These are phyloP conservation scores for Zhengitettix transpicula DNA, from an alignment of 2,888 invertebrate species.

Conservation along the genomic window DNA sequence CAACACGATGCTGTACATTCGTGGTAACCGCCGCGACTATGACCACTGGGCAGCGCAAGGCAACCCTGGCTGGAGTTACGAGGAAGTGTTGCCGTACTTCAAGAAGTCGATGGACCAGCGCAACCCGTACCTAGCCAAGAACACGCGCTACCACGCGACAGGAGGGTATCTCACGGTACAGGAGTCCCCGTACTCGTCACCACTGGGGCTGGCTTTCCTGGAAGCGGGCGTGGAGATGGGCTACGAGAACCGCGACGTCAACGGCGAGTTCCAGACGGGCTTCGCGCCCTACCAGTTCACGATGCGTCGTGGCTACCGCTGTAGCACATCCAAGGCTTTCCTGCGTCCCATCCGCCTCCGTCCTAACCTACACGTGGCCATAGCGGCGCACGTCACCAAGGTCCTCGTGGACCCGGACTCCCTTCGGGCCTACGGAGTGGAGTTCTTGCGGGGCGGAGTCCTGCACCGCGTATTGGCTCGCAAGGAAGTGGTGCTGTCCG, in stretches of 20 bases:
- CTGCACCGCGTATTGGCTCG: constrained; percentile 47
- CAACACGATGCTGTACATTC: constrained; percentile 81
- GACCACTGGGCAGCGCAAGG: constrained; percentile 76
- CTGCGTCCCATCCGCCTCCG: constrained; percentile 59
- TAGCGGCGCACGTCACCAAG: constrained; percentile 59
- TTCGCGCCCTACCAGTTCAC: constrained; percentile 77
- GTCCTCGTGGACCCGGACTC: constrained; percentile 49
- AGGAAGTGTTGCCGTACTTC: constrained; percentile 67
- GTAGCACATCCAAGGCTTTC: constrained; percentile 74
- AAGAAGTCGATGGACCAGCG: constrained; percentile 76
- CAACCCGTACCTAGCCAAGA: constrained; percentile 69
- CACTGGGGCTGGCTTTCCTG: constrained; percentile 66
- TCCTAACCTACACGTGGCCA: constrained; percentile 63
- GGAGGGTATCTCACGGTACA: constrained; percentile 64
- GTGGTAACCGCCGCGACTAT: constrained; percentile 74
- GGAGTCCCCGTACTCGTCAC: constrained; percentile 68
- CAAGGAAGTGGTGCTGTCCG: constrained; percentile 37
- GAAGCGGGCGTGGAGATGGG: constrained; percentile 88
- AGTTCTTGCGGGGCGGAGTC: constrained; percentile 47
- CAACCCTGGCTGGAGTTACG: constrained; percentile 76
- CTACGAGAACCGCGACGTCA: constrained; percentile 70
- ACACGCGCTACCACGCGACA: constrained; percentile 49
- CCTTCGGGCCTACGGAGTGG: constrained; percentile 61
- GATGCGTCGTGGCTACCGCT: constrained; percentile 68
- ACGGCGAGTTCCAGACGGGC: constrained; percentile 74